Base-by-base conservation (phyloP, 2,797 vertebrate species). In the Crenichthys baileyi region DNA sequence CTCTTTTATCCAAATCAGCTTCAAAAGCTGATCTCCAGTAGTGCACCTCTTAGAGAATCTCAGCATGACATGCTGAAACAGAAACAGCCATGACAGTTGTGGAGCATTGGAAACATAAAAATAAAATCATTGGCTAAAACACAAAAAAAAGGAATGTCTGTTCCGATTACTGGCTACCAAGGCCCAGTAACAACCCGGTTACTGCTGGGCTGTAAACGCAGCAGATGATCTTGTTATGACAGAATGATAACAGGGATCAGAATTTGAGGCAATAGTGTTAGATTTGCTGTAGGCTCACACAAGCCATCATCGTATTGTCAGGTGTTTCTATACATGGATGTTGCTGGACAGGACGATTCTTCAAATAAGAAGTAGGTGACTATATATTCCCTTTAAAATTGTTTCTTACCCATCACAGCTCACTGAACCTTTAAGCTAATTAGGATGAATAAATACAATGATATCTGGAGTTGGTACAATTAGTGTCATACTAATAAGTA, bases 371-470 rank as follows among this genome's bases (percentile, higher is more conserved):
- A 81, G 74, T 55, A 46, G 60, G 58, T 55, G 46, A 75, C 55
- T 71, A 61, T 87, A 83, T 83, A 85, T 86, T 77, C 53, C 79
- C 65, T 26, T n/a, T 85, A 79, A 46, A 78, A 86, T 85, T 67
- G 76, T 86, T 83, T 75, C 75, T 85, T 72, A 83, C 70, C 77
- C 79, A 79, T 90, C 80, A 74, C 75, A 79, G 83, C 80, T 84
- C 83, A 86, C 6, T 58, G 65, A 85, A 78, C 84, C 76, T 85
- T 83, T 84, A 83, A 77, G 79, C 81, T 85, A 90, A 92, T 91
- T 92, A 89, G 76, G 68, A 60, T 44, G 70, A 79, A 79, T 90
- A 90, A 90, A 90, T 87, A 71, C 82, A 85, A 80, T 83, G 79
- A 82, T 86, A 86, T 79, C 72, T 78, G 81, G 1, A 41, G 72